Percentiles rank a stretch among this genome's conserved stretches.
Evolutionary conservation across 2,113 vertebrate species (phyloP).

Genomic region (Corythoichthys haematopterus): DNA sequence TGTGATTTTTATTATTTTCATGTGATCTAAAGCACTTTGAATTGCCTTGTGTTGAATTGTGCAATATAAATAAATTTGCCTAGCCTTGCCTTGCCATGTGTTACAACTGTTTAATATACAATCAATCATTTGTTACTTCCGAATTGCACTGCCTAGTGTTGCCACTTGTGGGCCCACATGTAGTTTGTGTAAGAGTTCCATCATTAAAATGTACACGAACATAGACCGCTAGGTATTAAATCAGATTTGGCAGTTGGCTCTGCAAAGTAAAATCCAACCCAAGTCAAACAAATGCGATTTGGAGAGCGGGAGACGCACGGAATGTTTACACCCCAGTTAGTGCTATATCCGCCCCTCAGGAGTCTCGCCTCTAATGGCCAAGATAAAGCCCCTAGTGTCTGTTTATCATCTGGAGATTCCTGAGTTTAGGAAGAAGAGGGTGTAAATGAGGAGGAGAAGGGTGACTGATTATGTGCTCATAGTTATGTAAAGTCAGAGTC

Average conservation of each 20-base stretch:
- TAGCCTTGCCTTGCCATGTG: too few relatives aligned
- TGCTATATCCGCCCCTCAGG: constrained; percentile 30
- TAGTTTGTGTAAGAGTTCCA: too few relatives aligned
- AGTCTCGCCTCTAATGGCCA: constrained; percentile 44
- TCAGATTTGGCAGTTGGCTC: constrained; percentile 14
- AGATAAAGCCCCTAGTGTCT: constrained; percentile 43
- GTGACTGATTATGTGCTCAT: constrained; percentile 48
- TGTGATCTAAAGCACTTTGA: too few relatives aligned
- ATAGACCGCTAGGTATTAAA: neutral
- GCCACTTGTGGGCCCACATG: too few relatives aligned
- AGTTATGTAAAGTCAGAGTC: constrained; percentile 17
- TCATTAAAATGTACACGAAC: too few relatives aligned
- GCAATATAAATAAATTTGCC: too few relatives aligned
- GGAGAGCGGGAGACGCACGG: constrained; percentile 25
- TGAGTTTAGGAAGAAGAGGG: constrained; percentile 25
- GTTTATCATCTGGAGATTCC: constrained; percentile 8
- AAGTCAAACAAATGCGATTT: constrained; percentile 43
- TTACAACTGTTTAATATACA: too few relatives aligned
- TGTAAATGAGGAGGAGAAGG: constrained; percentile 46
- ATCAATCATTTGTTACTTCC: too few relatives aligned
- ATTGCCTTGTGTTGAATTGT: too few relatives aligned
- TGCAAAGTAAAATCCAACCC: constrained; percentile 17
- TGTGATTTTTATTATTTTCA: too few relatives aligned
- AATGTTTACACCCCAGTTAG: constrained; percentile 48
- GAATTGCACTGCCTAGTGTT: too few relatives aligned